Percentiles rank a stretch among this genome's conserved stretches.
Evolutionary conservation across 1,140 invertebrate genomes (phyloP).

Genomic region (Pachyrhynchus sulphureomaculatus): DNA sequence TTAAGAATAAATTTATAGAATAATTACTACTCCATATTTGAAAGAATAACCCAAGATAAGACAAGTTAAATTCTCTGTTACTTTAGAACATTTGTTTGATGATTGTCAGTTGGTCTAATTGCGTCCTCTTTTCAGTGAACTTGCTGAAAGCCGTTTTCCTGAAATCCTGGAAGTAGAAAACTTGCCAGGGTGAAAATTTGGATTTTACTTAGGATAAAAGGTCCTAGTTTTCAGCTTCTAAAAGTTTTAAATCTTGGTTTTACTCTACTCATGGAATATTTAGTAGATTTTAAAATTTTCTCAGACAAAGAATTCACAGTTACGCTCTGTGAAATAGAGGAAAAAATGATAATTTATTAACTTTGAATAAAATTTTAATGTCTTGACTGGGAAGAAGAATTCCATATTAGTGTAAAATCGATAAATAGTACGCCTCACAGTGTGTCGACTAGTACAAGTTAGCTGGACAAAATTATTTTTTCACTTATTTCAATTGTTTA

Average conservation of each 20-base stretch:
- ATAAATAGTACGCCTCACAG: too few relatives aligned
- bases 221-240: background rate
- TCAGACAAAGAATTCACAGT: too few relatives aligned
- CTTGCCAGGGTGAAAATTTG: constrained; percentile 4
- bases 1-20: background rate
- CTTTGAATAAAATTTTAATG: background rate
- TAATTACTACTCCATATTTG: background rate
- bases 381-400: background rate
- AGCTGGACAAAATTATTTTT: too few relatives aligned
- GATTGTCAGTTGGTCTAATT: constrained; percentile 12
- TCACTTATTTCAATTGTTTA: too few relatives aligned
- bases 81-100: background rate
- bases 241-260: constrained; percentile 2
- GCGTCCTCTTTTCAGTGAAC: constrained; percentile 1
- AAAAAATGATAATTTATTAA: constrained; percentile 3
- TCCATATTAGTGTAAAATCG: too few relatives aligned
- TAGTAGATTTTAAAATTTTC: too few relatives aligned
- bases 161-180: background rate
- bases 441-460: too few relatives aligned
- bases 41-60: constrained; percentile 7
- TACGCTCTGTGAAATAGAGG: too few relatives aligned
- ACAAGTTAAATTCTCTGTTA: background rate
- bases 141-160: background rate
- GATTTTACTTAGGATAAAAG: background rate
- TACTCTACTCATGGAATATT: too few relatives aligned